Evolutionary conservation across 2,113 vertebrate species (phyloP), one percentile per base, ranked within the genome.

Genomic region (Microtus ochrogaster): DNA sequence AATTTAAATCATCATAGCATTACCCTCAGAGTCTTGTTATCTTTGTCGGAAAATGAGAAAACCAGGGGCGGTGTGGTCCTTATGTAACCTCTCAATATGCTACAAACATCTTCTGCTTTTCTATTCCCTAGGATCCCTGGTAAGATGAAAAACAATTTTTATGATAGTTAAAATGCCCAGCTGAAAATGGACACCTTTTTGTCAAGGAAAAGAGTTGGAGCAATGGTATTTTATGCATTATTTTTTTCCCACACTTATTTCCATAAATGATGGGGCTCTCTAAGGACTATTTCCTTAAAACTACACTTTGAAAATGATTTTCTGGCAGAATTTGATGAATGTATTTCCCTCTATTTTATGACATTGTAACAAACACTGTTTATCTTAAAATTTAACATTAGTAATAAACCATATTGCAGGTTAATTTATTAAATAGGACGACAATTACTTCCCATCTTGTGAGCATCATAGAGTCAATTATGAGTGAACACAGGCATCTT

Each of bases 21-120:
- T 70, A 36, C 16, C 19, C 73, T 92, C 41, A 47, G 61, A 68
- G 39, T 76, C 28, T 89, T 76, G 19, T 74, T 91, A 87, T 89
- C 66, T 55, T 79, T 88, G 30, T 14, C 19, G 47, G 39, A 85
- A 93, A 44, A 83, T 74, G 86, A 90, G 44, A 84, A 92, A n/a
- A 83, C 83, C 77, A 3, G 1, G 26, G 10, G 5, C 74, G 7
- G 12, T 68, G 84, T 96, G 63, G 33, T 47, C 36, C 44, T 55
- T 66, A 21, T 16, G n/a, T n/a, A 83, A 68, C 2, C 7, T 94
- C 30, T 73, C 33, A 73, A 91, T 79, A 73, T 0, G 77, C 11
- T 33, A 13, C 39, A 65, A 49, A 68, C 49, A 88, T n/a, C 11
- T n/a, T 52, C 77, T 88, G 22, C 10, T n/a, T 77, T 94, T 83